Percentiles rank a stretch among this genome's conserved stretches.
These are phyloP conservation scores for Typhlichthys subterraneus DNA, from an alignment of 2,797 vertebrate genomes.

Conservation along the genomic window DNA sequence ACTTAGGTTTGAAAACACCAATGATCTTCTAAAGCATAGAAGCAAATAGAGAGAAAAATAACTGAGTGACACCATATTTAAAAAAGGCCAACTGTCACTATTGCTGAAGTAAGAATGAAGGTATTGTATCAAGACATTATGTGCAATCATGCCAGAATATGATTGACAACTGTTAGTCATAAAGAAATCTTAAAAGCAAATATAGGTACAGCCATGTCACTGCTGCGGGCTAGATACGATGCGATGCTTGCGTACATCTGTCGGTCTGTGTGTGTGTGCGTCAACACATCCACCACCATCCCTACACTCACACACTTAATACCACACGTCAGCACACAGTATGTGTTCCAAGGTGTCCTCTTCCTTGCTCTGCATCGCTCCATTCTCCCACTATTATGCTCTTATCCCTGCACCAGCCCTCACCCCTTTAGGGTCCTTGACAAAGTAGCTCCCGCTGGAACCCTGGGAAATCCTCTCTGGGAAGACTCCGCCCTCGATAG, in stretches of 20 bases:
- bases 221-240: too few relatives aligned
- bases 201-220: too few relatives aligned
- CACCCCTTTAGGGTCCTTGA: slow-evolving; percentile 94
- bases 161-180: too few relatives aligned
- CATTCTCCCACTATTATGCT: not conserved
- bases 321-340: too few relatives aligned
- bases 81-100: not conserved
- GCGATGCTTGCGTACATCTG: too few relatives aligned
- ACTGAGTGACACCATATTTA: not conserved
- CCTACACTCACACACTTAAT: too few relatives aligned
- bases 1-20: slow-evolving; percentile 98
- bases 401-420: slow-evolving; percentile 41
- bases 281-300: too few relatives aligned
- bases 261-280: too few relatives aligned
- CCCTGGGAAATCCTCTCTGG: slow-evolving; percentile 96
- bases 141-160: too few relatives aligned
- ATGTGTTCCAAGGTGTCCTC: too few relatives aligned
- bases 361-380: not conserved
- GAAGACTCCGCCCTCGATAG: slow-evolving; percentile 87
- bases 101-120: not conserved
- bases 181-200: too few relatives aligned
- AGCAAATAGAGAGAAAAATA: slow-evolving; percentile 6
- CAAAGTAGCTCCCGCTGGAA: slow-evolving; percentile 98
- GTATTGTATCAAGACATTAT: too few relatives aligned
- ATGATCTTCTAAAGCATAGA: slow-evolving; percentile 84